These are phyloP conservation scores for Numenius arquata DNA, from an alignment of 2,113 vertebrate species.

Conservation along the genomic window DNA sequence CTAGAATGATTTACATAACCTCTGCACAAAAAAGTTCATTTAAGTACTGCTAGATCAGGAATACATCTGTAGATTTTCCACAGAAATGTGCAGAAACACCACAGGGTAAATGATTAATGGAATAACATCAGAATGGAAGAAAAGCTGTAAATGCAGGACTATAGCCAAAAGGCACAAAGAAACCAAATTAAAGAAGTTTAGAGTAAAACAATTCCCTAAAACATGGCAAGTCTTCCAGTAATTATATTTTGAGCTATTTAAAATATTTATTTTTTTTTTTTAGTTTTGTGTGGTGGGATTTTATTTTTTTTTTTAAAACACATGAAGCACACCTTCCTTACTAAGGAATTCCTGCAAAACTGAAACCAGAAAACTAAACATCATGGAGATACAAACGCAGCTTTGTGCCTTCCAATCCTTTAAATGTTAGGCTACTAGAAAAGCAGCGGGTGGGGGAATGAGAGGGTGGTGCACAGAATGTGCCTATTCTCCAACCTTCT, in stretches of 20 bases:
- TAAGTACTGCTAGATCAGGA: not conserved
- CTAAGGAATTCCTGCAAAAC: not conserved
- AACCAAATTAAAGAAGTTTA: slow-evolving; percentile 19
- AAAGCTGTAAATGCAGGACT: slow-evolving; percentile 34
- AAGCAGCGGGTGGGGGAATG: not conserved
- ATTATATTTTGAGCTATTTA: not conserved
- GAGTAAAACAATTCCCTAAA: slow-evolving; percentile 33
- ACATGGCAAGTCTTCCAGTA: not conserved
- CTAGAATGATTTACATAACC: not conserved
- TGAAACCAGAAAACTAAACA: not conserved
- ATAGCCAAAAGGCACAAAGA: slow-evolving; percentile 33
- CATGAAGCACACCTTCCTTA: not conserved
- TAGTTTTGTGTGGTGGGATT: not conserved
- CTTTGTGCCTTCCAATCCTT: not conserved
- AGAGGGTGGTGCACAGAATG: not conserved
- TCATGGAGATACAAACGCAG: not conserved
- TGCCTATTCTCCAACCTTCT: not conserved
- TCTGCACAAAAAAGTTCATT: not conserved
- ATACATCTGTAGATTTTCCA: not conserved
- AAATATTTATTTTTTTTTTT: not conserved
- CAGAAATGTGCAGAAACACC: not conserved
- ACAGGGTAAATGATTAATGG: slow-evolving; percentile 18
- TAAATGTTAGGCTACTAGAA: not conserved
- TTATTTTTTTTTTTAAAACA: not conserved
- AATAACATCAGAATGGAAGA: slow-evolving; percentile 38